phyloP scores from a whole-genome alignment of 2,888 invertebrate species.

The Drosophila algonquin region DNA sequence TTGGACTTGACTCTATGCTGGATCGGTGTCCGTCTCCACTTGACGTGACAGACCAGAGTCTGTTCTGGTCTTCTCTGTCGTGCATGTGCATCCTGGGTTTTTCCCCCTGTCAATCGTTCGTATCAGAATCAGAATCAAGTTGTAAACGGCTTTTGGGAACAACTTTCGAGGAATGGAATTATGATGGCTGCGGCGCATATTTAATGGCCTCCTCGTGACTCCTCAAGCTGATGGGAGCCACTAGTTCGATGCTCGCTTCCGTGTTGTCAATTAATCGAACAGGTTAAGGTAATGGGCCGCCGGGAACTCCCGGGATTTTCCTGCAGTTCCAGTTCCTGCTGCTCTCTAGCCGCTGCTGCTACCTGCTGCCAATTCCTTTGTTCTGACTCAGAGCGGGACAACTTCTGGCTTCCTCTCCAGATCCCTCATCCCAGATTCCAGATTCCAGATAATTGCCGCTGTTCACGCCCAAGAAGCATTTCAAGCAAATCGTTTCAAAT shows the following conservation, averaged over 20 bases:
- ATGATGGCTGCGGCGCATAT: conserved; percentile 28
- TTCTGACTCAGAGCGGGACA: conserved; percentile 2
- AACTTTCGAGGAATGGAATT: conserved; percentile 64
- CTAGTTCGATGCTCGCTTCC: conserved; percentile 55
- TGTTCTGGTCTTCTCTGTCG: neutral
- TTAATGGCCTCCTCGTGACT: conserved; percentile 25
- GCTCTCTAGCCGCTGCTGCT: neutral
- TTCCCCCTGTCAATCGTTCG: conserved; percentile 20
- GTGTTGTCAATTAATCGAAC: conserved; percentile 58
- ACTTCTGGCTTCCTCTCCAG: conserved; percentile 1
- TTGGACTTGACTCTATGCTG: conserved; percentile 66
- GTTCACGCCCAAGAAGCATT: neutral
- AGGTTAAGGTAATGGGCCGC: conserved; percentile 30
- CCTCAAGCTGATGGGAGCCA: conserved; percentile 30
- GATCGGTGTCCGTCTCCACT: neutral
- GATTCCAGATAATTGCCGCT: neutral
- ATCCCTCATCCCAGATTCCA: neutral
- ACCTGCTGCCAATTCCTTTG: conserved; percentile 13
- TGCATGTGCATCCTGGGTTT: conserved; percentile 27
- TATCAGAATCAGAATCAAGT: conserved; percentile 6
- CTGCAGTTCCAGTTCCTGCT: conserved; percentile 42
- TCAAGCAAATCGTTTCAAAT: conserved; percentile 25
- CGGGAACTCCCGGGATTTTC: conserved; percentile 45
- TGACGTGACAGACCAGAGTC: neutral
- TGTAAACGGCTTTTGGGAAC: conserved; percentile 57